Base-by-base conservation (phyloP, 2,888 invertebrate species). In the Drosophila trichaetosa region DNA sequence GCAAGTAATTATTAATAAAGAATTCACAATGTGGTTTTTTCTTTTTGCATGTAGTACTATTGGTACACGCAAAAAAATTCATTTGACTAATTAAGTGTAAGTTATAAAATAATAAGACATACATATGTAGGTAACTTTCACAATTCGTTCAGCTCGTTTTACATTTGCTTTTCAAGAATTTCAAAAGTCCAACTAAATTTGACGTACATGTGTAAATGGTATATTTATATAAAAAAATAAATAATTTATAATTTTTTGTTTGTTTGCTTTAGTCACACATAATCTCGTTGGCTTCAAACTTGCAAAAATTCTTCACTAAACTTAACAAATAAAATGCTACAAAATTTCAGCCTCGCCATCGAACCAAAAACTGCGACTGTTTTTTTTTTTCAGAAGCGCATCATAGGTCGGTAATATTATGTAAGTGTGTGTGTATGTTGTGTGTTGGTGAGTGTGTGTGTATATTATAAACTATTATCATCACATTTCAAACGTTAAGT, bases 401-500 rank as follows among this genome's bases (percentile, higher is more conserved):
- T 51, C 70, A 75, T 82, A 71, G 68, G 69, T 83, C 75, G 82
- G 67, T 86, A 68, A 51, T 69, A 69, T 65, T 51, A 79, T 54
- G 2, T 60, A 56, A 68, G 31, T 59, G 24, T 62, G 10, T 49
- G 58, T 72, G 51, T 21, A 27, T 58, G 31, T 36, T 13, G 40
- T 59, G 34, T 36, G 29, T 59, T 11, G 46, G 38, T 64, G 54
- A 67, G 51, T 66, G 69, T 64, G 69, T 64, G 52, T 67, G 29
- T 70, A 62, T 86, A 81, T 84, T 85, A 85, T 80, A 72, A 85
- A 88, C 85, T 86, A 86, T 86, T 86, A 86, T 86, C 85, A 87
- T 90, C 87, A 87, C 90, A 87, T 89, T 87, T 88, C 76, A 81
- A 89, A 90, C 81, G 75, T 86, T 86, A 86, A 88, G 90, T 82